phyloP scores from a whole-genome alignment of 2,797 vertebrate genomes.

The Enteromius trimaculatus region DNA sequence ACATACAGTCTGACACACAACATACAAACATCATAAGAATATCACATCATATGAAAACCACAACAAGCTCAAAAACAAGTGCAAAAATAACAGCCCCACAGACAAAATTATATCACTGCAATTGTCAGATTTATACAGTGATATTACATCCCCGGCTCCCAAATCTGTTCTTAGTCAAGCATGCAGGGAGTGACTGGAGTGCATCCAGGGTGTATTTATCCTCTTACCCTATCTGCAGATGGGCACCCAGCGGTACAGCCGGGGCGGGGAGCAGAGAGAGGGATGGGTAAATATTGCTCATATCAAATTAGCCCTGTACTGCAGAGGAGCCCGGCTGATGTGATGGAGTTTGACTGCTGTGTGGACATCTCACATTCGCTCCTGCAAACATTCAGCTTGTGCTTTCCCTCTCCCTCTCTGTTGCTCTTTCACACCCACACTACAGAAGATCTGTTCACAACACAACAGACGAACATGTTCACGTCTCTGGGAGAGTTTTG shows the following conservation, averaged over 20 bases:
- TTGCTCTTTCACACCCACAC: constrained; percentile 22
- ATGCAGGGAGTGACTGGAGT: constrained; percentile 22
- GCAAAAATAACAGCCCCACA: background rate
- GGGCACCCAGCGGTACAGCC: constrained; percentile 28
- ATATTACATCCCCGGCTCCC: background rate
- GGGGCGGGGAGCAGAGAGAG: constrained; percentile 5
- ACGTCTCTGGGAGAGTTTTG: background rate
- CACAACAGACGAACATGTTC: background rate
- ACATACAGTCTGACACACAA: background rate
- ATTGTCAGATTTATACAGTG: background rate
- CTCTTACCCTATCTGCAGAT: constrained; percentile 44
- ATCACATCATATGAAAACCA: background rate
- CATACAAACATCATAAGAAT: background rate
- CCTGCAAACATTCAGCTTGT: constrained; percentile 15
- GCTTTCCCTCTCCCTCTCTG: background rate
- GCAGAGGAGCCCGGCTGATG: constrained; percentile 37
- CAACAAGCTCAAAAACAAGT: background rate
- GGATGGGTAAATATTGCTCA: constrained; percentile 49
- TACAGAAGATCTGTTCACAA: constrained; percentile 10
- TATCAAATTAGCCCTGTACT: constrained; percentile 48
- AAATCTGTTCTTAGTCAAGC: constrained; percentile 30
- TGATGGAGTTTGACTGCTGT: constrained; percentile 44
- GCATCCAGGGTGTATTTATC: constrained; percentile 38
- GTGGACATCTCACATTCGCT: constrained; percentile 15
- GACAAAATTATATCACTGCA: background rate